Percentiles rank a stretch among this genome's conserved stretches.
Evolutionary conservation across 2,797 vertebrate genomes (phyloP).

Genomic region (Glossophaga mutica): DNA sequence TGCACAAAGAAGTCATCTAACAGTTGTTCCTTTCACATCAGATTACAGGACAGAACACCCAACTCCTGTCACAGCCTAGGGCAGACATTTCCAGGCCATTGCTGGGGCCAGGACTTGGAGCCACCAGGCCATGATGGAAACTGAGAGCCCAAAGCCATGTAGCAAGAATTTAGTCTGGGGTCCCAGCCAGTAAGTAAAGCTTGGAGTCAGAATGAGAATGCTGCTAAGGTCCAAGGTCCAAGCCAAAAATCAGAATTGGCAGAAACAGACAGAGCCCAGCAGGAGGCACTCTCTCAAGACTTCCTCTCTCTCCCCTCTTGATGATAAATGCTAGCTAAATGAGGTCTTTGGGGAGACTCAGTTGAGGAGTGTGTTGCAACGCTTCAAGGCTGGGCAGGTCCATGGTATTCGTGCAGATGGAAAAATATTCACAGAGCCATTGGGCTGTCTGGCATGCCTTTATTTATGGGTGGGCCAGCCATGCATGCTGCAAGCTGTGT

Average conservation of each 20-base stretch:
- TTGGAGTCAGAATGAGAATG: not conserved
- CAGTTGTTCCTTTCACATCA: slow-evolving; percentile 40
- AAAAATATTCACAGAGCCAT: too few species aligned
- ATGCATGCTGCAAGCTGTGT: too few species aligned
- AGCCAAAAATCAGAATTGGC: not conserved
- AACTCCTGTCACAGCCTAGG: not conserved
- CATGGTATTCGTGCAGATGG: too few species aligned
- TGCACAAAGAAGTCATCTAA: not conserved
- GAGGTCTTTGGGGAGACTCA: not conserved
- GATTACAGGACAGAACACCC: not conserved
- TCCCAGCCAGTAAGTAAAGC: slow-evolving; percentile 28
- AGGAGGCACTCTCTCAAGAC: not conserved
- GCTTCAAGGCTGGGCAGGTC: too few species aligned
- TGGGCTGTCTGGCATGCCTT: too few species aligned
- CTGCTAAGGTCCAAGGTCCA: not conserved
- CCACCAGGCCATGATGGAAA: slow-evolving; percentile 6
- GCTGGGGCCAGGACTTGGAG: not conserved
- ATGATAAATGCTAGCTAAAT: not conserved
- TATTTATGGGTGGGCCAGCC: too few species aligned
- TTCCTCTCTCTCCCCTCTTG: not conserved
- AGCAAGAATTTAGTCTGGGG: slow-evolving; percentile 31
- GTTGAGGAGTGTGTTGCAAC: not conserved
- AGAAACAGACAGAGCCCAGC: not conserved
- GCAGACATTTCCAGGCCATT: not conserved
- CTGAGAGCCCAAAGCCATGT: not conserved